These are phyloP conservation scores for Catharus ustulatus DNA, from an alignment of 2,797 vertebrate genomes.

Conservation along the genomic window DNA sequence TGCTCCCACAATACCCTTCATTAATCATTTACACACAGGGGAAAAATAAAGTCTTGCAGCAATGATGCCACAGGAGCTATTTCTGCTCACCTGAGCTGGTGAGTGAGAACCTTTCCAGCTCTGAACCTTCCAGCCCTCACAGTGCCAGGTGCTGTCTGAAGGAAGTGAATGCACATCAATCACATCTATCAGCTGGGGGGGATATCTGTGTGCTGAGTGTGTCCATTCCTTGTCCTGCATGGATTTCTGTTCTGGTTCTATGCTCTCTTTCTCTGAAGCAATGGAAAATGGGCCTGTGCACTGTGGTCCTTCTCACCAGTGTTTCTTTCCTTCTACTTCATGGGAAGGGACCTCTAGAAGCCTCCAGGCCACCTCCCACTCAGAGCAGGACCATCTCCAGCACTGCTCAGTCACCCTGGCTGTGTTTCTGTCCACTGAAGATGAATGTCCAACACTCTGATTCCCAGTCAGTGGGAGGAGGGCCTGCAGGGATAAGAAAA, in stretches of 20 bases:
- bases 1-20: constrained; percentile 52
- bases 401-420: background rate
- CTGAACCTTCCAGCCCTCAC: background rate
- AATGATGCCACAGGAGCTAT: background rate
- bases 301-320: background rate
- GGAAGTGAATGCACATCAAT: background rate
- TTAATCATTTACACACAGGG: constrained; percentile 62
- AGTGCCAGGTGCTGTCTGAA: background rate
- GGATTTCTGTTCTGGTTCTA: background rate
- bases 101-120: background rate
- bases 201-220: background rate
- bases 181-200: background rate
- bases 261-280: background rate
- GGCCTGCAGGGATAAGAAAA: background rate
- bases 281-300: background rate
- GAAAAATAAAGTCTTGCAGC: background rate
- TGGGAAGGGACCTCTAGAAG: background rate
- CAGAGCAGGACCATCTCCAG: background rate
- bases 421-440: background rate
- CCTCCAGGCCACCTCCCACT: background rate
- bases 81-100: background rate
- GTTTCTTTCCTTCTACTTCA: background rate
- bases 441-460: accelerated
- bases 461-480: background rate
- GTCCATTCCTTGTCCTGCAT: background rate